Conservation (phyloP, 2,888 invertebrate genomes). For the Steinernema hermaphroditum region DNA sequence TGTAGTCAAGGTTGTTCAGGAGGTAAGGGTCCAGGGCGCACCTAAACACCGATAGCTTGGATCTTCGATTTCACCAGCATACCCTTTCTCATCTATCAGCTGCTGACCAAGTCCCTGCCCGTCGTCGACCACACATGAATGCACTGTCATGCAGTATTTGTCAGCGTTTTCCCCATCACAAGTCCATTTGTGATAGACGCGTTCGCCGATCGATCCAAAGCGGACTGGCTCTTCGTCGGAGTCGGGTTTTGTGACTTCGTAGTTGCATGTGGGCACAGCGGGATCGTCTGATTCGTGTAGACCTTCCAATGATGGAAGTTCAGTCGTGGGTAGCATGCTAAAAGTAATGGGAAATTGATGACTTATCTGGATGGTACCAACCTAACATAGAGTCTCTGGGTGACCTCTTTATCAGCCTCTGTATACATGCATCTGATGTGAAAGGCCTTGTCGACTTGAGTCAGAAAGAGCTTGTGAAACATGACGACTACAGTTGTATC, state of each 20-base stretch:
- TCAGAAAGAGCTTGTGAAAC: conserved; percentile 62
- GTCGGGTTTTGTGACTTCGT: conserved; percentile 53
- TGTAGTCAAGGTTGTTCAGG: conserved; percentile 51
- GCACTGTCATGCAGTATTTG: conserved; percentile 61
- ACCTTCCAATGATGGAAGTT: conserved; percentile 44
- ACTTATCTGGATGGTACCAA: not conserved
- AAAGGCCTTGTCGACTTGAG: conserved; percentile 51
- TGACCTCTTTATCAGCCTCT: conserved; percentile 52
- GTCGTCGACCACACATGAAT: conserved; percentile 61
- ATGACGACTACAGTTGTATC: conserved; percentile 60
- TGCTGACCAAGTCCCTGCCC: conserved; percentile 59
- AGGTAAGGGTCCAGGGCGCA: conserved; percentile 57
- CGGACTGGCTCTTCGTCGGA: conserved; percentile 46
- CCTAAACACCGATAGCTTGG: too few relatives aligned
- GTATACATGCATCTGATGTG: conserved; percentile 59
- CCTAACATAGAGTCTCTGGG: conserved; percentile 58
- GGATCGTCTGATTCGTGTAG: conserved; percentile 36
- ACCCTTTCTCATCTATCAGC: conserved; percentile 60
- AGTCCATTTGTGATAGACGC: conserved; percentile 53
- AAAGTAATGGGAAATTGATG: too few relatives aligned
- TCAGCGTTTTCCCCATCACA: conserved; percentile 34
- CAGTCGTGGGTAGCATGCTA: conserved; percentile 52
- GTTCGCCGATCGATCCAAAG: conserved; percentile 58
- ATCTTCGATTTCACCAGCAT: too few relatives aligned
- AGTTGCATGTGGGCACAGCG: conserved; percentile 52